phyloP scores from a whole-genome alignment of 2,888 invertebrate species.

The Agriopis marginaria region DNA sequence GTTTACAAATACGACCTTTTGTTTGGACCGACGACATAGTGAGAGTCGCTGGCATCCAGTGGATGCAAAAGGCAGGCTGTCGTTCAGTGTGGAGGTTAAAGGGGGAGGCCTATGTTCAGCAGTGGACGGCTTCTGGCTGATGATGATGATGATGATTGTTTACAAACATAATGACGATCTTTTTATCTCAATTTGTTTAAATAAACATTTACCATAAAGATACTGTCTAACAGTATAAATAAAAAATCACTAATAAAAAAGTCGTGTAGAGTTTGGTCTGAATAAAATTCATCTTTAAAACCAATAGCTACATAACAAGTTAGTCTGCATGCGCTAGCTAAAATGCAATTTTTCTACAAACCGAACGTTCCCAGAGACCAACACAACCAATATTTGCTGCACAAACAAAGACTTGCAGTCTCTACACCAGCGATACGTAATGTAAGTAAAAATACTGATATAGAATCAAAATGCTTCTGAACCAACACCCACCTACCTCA shows the following conservation, averaged over 20 bases:
- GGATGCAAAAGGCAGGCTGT: too few species aligned
- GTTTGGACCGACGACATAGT: too few species aligned
- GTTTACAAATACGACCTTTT: too few species aligned
- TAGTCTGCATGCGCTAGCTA: neutral
- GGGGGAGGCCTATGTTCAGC: too few species aligned
- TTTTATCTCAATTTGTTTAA: too few species aligned
- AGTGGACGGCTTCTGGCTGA: too few species aligned
- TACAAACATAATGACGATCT: too few species aligned
- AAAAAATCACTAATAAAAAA: neutral
- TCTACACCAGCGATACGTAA: conserved; percentile 8
- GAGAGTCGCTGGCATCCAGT: too few species aligned
- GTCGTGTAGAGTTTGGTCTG: neutral
- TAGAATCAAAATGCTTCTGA: conserved; percentile 5
- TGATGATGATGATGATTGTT: too few species aligned
- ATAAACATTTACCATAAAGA: neutral
- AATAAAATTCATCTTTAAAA: neutral
- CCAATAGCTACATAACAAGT: neutral
- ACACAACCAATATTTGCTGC: conserved; percentile 8
- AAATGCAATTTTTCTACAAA: conserved; percentile 27
- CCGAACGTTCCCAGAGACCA: conserved; percentile 13
- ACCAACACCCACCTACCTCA: neutral
- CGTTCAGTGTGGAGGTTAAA: too few species aligned
- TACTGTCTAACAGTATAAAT: neutral
- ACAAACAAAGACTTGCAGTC: conserved; percentile 13
- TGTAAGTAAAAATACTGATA: conserved; percentile 13